Percentiles rank a stretch among this genome's conserved stretches.
These are phyloP conservation scores for Callipepla californica DNA, from an alignment of 2,113 vertebrate species.

Conservation along the genomic window DNA sequence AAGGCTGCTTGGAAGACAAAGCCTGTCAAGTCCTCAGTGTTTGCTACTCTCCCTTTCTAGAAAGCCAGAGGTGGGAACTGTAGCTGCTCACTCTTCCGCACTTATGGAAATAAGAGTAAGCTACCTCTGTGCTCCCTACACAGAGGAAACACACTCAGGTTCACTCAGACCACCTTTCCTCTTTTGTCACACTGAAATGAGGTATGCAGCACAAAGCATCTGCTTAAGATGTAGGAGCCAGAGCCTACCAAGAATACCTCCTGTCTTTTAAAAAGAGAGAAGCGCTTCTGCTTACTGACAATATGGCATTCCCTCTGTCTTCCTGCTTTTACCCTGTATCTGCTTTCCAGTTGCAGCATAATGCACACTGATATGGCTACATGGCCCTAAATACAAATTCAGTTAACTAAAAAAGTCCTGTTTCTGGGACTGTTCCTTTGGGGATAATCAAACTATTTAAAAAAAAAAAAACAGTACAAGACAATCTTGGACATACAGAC, in stretches of 20 bases:
- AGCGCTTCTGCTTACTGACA: not conserved
- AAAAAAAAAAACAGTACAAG: not conserved
- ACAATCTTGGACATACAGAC: not conserved
- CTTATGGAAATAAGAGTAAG: not conserved
- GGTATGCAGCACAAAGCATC: not conserved
- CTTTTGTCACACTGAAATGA: not conserved
- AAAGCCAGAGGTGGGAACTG: not conserved
- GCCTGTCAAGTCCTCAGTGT: not conserved
- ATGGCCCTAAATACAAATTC: not conserved
- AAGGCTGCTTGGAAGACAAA: constrained; percentile 52
- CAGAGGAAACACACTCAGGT: not conserved
- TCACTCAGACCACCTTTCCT: not conserved
- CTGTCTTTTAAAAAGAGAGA: not conserved
- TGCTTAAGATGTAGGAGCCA: not conserved
- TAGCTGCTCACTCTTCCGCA: not conserved
- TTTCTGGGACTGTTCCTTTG: not conserved
- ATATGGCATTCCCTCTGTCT: not conserved
- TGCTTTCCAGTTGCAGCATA: constrained; percentile 29
- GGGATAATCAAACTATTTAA: not conserved
- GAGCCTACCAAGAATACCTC: not conserved
- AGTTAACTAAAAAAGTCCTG: not conserved
- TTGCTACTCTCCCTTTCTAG: not conserved
- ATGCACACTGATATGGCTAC: not conserved
- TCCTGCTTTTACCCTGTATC: constrained; percentile 35
- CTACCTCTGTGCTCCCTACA: not conserved